Base-by-base conservation (phyloP, 2,797 vertebrate species). In the Melanotaenia pygmaea region DNA sequence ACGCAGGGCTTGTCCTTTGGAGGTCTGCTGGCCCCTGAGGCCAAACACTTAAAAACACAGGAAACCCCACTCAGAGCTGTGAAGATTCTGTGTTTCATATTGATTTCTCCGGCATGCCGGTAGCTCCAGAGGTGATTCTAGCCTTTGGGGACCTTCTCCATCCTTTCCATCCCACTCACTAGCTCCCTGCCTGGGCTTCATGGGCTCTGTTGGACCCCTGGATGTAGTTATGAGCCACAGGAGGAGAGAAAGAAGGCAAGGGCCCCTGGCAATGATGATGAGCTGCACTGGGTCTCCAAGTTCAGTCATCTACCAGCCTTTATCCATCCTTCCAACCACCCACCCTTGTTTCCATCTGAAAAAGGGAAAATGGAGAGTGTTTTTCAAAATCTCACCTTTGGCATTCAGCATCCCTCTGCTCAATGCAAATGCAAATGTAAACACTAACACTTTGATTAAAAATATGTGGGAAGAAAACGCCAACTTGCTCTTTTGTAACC, bases 401-500 rank as follows among this genome's bases (percentile, higher is more conserved):
- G 90, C 91, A 90, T 88, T 90, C 81, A 83, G 80, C 84, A 72
- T 93, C 91, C 90, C 91, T 92, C 76, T 80, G 89, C 90, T 90
- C 88, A 82, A 92, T 93, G 90, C 87, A 91, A 92, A 94, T 93
- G 88, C 88, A 89, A 91, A 93, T 92, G 90, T 89, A 92, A 92
- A 93, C 89, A 89, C 89, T 90, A 91, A 88, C 87, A 90, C 92
- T 93, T 93, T 92, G 92, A 93, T 92, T 92, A 92, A 90, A 92
- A 91, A 91, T 90, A 90, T 90, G 91, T 91, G 91, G 88, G 89
- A 91, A 89, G 90, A 89, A 89, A 92, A 92, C 86, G 62, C 84
- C 91, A 92, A 91, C 89, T 88, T 89, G 90, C 86, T 91, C 91
- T 91, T 93, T 90, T 86, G 84, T 88, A 93, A 92, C 92, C 89